These are phyloP conservation scores for Sipha flava DNA, from an alignment of 1,140 invertebrate genomes.

Conservation along the genomic window DNA sequence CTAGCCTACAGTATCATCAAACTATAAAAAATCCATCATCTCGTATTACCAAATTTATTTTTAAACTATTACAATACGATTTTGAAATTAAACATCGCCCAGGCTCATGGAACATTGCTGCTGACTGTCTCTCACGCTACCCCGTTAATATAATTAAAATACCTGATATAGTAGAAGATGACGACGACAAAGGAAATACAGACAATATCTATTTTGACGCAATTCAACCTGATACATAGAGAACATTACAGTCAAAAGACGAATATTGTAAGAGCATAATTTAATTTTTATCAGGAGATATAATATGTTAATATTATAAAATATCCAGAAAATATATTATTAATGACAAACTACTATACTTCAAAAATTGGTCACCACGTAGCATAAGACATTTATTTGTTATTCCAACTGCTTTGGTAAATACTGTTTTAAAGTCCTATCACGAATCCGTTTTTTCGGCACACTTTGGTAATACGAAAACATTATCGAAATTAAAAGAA, in stretches of 20 bases:
- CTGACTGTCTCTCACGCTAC: neutral
- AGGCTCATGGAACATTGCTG: constrained; percentile 60
- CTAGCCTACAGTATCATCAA: neutral
- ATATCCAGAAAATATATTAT: too few species aligned
- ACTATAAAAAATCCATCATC: neutral
- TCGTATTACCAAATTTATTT: neutral
- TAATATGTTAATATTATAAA: too few species aligned
- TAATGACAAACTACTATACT: too few species aligned
- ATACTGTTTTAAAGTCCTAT: too few species aligned
- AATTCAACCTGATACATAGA: neutral
- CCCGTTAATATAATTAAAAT: neutral
- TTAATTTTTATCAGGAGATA: neutral
- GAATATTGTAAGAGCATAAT: neutral
- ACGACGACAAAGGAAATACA: neutral
- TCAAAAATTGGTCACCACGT: too few species aligned
- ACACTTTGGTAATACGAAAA: too few species aligned
- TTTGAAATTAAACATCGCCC: neutral
- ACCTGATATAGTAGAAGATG: neutral
- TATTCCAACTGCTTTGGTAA: too few species aligned
- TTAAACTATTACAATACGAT: neutral
- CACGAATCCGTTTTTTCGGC: too few species aligned
- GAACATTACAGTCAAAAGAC: neutral
- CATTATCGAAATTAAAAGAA: neutral
- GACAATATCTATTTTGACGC: too few species aligned
- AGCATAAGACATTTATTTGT: too few species aligned